These are phyloP conservation scores for Serripes groenlandicus DNA, from an alignment of 2,888 invertebrate species.

Conservation along the genomic window DNA sequence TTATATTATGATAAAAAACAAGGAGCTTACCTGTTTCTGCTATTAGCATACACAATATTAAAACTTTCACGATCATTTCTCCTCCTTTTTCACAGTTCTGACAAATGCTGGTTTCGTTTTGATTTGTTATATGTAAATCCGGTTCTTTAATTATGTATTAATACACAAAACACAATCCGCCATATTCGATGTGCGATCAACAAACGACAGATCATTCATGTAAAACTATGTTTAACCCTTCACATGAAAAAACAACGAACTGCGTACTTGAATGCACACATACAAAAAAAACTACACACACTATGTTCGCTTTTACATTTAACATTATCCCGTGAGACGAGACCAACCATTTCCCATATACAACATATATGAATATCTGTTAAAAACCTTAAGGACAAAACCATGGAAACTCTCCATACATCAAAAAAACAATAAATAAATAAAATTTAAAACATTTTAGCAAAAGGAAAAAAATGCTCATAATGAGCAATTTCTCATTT, in stretches of 20 bases:
- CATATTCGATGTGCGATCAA: constrained; percentile 12
- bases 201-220: too few species aligned
- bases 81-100: background rate
- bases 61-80: background rate
- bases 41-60: background rate
- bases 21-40: background rate
- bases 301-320: too few species aligned
- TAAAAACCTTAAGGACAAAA: too few species aligned
- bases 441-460: background rate
- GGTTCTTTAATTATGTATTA: background rate
- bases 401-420: too few species aligned
- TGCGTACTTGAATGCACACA: too few species aligned
- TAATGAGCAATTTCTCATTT: background rate
- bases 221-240: too few species aligned
- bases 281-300: too few species aligned
- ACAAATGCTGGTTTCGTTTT: background rate
- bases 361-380: too few species aligned
- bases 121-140: background rate
- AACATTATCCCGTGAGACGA: too few species aligned
- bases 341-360: too few species aligned
- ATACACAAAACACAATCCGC: background rate
- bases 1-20: background rate
- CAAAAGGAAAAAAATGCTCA: background rate
- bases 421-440: too few species aligned
- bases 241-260: too few species aligned